Conservation (phyloP, 2,888 invertebrate genomes). For the Asteroscopus sphinx region DNA sequence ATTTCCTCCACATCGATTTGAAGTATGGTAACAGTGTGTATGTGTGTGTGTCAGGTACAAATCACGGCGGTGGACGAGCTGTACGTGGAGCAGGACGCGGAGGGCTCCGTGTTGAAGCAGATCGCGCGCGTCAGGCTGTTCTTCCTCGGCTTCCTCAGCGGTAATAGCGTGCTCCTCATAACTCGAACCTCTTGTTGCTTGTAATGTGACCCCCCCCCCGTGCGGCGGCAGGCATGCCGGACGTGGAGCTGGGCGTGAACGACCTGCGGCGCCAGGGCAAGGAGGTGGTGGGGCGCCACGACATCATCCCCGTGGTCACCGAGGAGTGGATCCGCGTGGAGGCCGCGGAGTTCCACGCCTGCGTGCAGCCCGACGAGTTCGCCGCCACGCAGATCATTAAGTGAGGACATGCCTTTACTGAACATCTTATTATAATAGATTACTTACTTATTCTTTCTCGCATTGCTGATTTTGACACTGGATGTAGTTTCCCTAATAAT, state of each 20-base stretch:
- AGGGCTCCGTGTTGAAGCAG: slow-evolving; percentile 96
- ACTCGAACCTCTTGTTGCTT: too few relatives aligned
- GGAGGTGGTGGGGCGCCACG: slow-evolving; percentile 99
- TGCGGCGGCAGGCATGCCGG: slow-evolving; percentile 98
- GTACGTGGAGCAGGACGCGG: slow-evolving; percentile 96
- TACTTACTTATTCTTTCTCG: too few relatives aligned
- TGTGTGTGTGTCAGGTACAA: slow-evolving; percentile 91
- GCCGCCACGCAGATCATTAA: slow-evolving; percentile 95
- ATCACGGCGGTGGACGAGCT: slow-evolving; percentile 98
- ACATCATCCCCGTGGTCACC: slow-evolving; percentile 99
- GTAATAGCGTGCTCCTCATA: too few relatives aligned
- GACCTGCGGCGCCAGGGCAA: slow-evolving; percentile 99
- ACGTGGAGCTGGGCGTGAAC: slow-evolving; percentile 98
- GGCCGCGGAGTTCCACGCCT: slow-evolving; percentile 97
- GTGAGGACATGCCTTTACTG: slow-evolving; percentile 79
- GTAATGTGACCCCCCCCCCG: too few relatives aligned
- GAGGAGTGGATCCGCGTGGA: slow-evolving; percentile 99
- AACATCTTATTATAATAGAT: too few relatives aligned
- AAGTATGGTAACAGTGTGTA: too few relatives aligned
- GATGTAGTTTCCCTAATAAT: too few relatives aligned
- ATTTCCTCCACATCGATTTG: too few relatives aligned
- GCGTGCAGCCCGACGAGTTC: slow-evolving; percentile 97
- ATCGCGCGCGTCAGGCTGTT: slow-evolving; percentile 98
- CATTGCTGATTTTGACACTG: too few relatives aligned
- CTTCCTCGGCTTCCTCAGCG: slow-evolving; percentile 98